phyloP scores from a whole-genome alignment of 2,888 invertebrate species.

The Cordilura impudica region DNA sequence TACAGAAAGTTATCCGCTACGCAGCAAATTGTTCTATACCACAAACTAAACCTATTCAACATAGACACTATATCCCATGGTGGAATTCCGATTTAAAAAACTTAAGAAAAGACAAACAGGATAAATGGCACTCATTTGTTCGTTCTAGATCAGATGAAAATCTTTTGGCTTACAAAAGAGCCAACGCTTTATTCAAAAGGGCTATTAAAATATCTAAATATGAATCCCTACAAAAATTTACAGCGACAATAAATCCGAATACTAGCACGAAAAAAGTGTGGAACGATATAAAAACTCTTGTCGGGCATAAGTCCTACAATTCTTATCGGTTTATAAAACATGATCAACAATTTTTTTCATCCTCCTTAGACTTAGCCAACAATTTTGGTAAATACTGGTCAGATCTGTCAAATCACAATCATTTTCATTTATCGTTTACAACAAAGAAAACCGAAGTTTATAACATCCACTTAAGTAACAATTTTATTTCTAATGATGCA shows the following conservation, averaged over 20 bases:
- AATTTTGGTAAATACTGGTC: conserved; percentile 14
- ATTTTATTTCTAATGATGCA: not conserved
- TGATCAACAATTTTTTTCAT: not conserved
- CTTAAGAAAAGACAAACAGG: conserved; percentile 13
- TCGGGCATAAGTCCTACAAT: not conserved
- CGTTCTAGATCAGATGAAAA: not conserved
- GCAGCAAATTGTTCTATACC: too few relatives aligned
- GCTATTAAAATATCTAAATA: conserved; percentile 8
- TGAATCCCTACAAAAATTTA: not conserved
- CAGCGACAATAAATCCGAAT: conserved; percentile 7
- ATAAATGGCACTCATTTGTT: not conserved
- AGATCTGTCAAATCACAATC: not conserved
- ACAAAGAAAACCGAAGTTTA: not conserved
- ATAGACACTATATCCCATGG: too few relatives aligned
- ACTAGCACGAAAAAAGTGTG: too few relatives aligned
- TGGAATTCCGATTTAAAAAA: not conserved
- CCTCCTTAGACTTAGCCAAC: conserved; percentile 1
- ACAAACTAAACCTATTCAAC: too few relatives aligned
- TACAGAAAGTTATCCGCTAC: too few relatives aligned
- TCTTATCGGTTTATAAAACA: not conserved
- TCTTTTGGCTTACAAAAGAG: conserved; percentile 23
- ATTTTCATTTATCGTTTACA: not conserved
- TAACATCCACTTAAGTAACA: not conserved
- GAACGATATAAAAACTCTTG: conserved; percentile 13
- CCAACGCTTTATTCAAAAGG: conserved; percentile 21